Percentiles rank a stretch among this genome's conserved stretches.
These are phyloP conservation scores for Girardia tigrina DNA, from an alignment of 2,888 invertebrate species.

Conservation along the genomic window DNA sequence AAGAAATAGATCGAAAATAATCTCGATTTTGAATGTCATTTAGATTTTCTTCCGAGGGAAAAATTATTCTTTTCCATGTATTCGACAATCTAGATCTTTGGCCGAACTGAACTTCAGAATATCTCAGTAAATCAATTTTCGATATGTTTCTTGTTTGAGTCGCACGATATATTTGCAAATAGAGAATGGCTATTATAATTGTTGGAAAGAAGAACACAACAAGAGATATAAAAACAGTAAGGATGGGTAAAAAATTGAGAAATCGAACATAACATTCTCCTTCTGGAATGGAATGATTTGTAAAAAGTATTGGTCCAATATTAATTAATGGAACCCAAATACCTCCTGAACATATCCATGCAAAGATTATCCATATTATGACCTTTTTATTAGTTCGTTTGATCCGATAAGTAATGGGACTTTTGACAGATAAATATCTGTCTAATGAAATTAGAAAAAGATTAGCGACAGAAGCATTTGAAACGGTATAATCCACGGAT, in stretches of 20 bases:
- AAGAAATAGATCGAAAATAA: background rate
- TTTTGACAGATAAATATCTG: conserved; percentile 72
- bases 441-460: conserved; percentile 94
- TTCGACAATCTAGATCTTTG: background rate
- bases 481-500: conserved; percentile 86
- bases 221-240: conserved; percentile 87
- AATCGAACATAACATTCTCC: conserved; percentile 93
- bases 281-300: conserved; percentile 47
- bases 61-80: background rate
- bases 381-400: conserved; percentile 81
- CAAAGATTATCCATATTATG: conserved; percentile 77
- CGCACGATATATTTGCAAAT: conserved; percentile 86
- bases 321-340: conserved; percentile 98
- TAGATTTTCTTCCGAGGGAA: background rate
- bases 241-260: conserved; percentile 80
- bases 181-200: conserved; percentile 82
- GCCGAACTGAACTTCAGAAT: conserved; percentile 38
- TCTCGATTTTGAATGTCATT: background rate
- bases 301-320: conserved; percentile 95
- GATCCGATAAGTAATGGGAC: conserved; percentile 84
- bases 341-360: conserved; percentile 82
- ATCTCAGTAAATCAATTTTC: conserved; percentile 51
- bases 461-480: conserved; percentile 93
- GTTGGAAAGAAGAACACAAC: conserved; percentile 96
- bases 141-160: conserved; percentile 61